Evolutionary conservation across 2,797 vertebrate genomes (phyloP).

Genomic region (Molossus molossus): DNA sequence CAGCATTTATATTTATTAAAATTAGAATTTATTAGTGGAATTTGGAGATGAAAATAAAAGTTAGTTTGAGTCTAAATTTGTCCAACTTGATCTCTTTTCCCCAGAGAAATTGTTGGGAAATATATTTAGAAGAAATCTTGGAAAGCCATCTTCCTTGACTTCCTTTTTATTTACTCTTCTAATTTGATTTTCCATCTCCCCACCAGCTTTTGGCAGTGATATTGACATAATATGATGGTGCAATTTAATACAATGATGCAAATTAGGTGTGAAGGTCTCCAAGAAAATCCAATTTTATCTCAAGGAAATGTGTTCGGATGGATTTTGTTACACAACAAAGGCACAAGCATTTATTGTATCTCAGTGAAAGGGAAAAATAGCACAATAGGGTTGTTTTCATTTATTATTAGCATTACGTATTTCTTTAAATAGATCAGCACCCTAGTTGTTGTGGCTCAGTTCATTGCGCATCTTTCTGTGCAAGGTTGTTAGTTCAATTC

Average conservation of each 20-base stretch:
- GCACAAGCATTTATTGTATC: not conserved
- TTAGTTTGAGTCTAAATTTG: slow-evolving; percentile 31
- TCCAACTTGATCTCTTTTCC: not conserved
- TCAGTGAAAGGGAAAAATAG: not conserved
- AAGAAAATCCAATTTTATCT: slow-evolving; percentile 46
- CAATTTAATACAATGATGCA: not conserved
- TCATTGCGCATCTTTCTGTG: not conserved
- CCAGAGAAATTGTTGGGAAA: not conserved
- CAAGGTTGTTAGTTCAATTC: not conserved
- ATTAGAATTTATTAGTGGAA: not conserved
- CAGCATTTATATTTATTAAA: slow-evolving; percentile 34
- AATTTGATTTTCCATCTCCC: not conserved
- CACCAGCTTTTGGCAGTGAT: not conserved
- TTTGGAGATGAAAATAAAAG: slow-evolving; percentile 42
- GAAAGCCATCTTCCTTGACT: not conserved
- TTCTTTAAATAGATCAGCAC: not conserved
- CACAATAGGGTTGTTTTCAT: not conserved
- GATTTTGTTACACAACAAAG: slow-evolving; percentile 8
- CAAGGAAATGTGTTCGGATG: not conserved
- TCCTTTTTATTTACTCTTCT: slow-evolving; percentile 19
- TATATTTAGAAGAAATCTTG: not conserved
- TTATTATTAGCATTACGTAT: not conserved
- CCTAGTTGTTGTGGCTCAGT: not conserved
- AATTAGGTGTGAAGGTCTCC: slow-evolving; percentile 21
- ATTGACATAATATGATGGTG: slow-evolving; percentile 22